Base-by-base conservation (phyloP, 1,140 invertebrate species). In the Chironomus tepperi region DNA sequence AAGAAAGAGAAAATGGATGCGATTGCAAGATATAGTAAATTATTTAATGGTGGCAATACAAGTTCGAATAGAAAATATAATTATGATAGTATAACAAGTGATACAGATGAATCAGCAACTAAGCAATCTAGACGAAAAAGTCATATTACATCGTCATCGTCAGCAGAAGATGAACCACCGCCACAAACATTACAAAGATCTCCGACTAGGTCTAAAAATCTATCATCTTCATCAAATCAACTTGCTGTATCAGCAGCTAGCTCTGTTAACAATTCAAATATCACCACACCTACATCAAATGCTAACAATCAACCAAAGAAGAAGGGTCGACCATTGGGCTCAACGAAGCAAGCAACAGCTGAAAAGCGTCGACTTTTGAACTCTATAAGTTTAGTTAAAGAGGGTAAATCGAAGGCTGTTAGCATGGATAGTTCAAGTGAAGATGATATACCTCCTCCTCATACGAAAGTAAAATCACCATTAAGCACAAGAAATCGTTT, bases 341-440 rank as follows among this genome's bases (percentile, higher is more conserved):
- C 75, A 47, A 73, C 42, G 15, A n/a, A 47, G 47, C 57, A 47
- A 47, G 43, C n/a, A 19, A 65, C 47, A 34, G 21, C 21, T 47
- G 18, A 75, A 43, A 74, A 57, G 42, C 34, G 65, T 34, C 18
- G 64, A 9, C 15, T 73, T 43, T 43, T 42, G 16, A 82, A 80
- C 70, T 79, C 81, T 10, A 84, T 81, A 75, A 83, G 83, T 75
- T 77, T 77, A 34, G 24, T 34, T 77, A 83, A 84, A 74, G 81
- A 80, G 74, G 83, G 82, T 77, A 84, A 84, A 76, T 80, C 83
- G 74, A 84, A 81, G 18, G 82, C 79, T 24, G 79, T 42, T 83
- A 83, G 73, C 82, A 83, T 85, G 24, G 86, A 87, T 67, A 87
- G 85, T 78, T 88, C 87, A 72, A 87, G 85, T 78, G 87, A 88